Conservation (phyloP, 2,113 vertebrate species). For the Sclerurus mexicanus region DNA sequence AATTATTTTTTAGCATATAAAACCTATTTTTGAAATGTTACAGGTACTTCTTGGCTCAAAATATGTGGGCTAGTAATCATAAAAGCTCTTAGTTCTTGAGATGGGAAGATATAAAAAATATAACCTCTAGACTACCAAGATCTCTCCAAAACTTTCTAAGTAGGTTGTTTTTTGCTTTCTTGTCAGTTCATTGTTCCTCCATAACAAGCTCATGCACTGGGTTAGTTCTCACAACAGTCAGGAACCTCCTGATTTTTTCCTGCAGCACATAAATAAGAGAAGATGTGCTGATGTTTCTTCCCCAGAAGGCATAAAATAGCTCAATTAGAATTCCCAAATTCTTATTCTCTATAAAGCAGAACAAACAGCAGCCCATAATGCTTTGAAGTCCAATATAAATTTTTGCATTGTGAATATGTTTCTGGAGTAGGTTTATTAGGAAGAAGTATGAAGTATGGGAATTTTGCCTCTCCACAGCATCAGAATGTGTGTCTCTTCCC, state of each 20-base stretch:
- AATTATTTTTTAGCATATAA: constrained; percentile 22
- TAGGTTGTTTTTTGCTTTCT: background rate
- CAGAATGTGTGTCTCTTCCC: rapidly evolving
- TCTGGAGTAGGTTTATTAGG: background rate
- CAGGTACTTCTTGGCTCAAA: background rate
- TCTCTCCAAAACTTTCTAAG: background rate
- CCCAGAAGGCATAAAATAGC: background rate
- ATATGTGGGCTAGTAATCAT: background rate
- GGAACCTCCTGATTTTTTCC: background rate
- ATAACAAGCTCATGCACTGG: background rate
- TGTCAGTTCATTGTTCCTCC: rapidly evolving
- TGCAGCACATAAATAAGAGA: background rate
- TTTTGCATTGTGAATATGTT: background rate
- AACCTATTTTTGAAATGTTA: constrained; percentile 19
- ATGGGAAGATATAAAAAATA: background rate
- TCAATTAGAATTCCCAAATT: background rate
- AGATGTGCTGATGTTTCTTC: background rate
- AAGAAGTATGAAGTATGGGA: background rate
- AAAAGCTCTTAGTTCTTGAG: background rate
- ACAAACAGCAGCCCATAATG: background rate
- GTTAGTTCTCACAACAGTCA: background rate
- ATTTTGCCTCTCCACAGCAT: background rate
- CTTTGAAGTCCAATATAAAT: background rate
- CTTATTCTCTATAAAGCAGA: background rate
- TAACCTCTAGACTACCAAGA: background rate